Base-by-base conservation (phyloP, 2,888 invertebrate species). In the Andricus quercusramuli region DNA sequence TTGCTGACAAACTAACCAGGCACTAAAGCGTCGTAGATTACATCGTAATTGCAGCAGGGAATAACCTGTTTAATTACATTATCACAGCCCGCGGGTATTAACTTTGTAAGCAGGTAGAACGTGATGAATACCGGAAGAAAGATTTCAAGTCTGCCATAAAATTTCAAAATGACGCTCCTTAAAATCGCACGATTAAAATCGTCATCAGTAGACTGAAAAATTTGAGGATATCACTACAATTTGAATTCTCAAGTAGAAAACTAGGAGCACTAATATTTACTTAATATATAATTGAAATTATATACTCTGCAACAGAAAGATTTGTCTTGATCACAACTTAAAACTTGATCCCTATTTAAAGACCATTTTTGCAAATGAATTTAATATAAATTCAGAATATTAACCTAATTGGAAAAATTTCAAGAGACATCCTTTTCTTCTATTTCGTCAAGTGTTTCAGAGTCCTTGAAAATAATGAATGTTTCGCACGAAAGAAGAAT, bases 1-100 rank as follows among this genome's bases (percentile, higher is more conserved):
- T 74, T 74, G 74, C 74, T 74, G 74, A 74, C 56, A 74, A 74
- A 74, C 74, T 74, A 74, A 74, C 74, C 74, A n/a, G n/a, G 32
- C 32, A 74, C 32, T 74, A 74, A 56, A 74, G 32, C 74, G 56
- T 20, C 51, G 74, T 74, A 74, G 56, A 74, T 74, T 74, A 74
- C 74, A 74, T 56, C 74, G 56, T 74, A 74, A 74, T 74, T 74
- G 56, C 56, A 56, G 15, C 29, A n/a, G 29, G 74, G 74, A 74
- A 74, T 74, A 74, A 74, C 74, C 74, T 74, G 74, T 74, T 74
- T 51, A 56, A 74, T 74, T 74, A 56, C 74, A 56, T 74, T 56
- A 74, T n/a, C 51, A n/a, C 32, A 51, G 51, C 56, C 74, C 74
- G 32, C 29, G 20, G 56, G 74, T 20, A 37, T 20, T 56, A 74